Evolutionary conservation across 2,113 vertebrate genomes (phyloP).

Genomic region (Pleuronectes platessa): DNA sequence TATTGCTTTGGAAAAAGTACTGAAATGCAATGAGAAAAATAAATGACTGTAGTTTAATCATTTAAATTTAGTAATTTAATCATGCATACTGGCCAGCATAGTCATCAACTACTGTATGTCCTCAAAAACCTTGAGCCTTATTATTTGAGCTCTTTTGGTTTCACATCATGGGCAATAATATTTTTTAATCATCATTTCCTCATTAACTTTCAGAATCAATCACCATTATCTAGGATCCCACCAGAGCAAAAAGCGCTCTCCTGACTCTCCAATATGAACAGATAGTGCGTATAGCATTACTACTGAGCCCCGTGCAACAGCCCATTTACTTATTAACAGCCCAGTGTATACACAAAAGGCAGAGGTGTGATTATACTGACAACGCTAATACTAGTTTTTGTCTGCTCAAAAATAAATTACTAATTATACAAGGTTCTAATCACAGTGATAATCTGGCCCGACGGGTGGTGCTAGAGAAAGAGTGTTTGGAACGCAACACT

Average conservation of each 20-base stretch:
- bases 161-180: too few relatives aligned
- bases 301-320: constrained; percentile 8
- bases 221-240: too few relatives aligned
- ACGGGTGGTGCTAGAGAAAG: too few relatives aligned
- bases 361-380: constrained; percentile 35
- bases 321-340: constrained; percentile 20
- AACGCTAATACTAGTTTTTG: constrained; percentile 3
- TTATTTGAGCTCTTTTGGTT: too few relatives aligned
- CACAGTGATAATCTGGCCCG: constrained; percentile 9
- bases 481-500: background rate
- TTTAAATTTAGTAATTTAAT: too few relatives aligned
- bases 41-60: too few relatives aligned
- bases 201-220: too few relatives aligned
- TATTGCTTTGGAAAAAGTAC: background rate
- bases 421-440: constrained; percentile 30
- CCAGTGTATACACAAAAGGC: constrained; percentile 18
- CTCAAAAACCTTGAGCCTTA: background rate
- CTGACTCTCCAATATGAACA: background rate
- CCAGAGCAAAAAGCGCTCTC: background rate
- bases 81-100: too few relatives aligned
- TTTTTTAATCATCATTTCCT: too few relatives aligned
- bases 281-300: background rate
- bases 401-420: constrained; percentile 11
- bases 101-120: too few relatives aligned
- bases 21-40: background rate